Conservation (phyloP, 2,113 vertebrate species). For the Oryzias curvinotus region DNA sequence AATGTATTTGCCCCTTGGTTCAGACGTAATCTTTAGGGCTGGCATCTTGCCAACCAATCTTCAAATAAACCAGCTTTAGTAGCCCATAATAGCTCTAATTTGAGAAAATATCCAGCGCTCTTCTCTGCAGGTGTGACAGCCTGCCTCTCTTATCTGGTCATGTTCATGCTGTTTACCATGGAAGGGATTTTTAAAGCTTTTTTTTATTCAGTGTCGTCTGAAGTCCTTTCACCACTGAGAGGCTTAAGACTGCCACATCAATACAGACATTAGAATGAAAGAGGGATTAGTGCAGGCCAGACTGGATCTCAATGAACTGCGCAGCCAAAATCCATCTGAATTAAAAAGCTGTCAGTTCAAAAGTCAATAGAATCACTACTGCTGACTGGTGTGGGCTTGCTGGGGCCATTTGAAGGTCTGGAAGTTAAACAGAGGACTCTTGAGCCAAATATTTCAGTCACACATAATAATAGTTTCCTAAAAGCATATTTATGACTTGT, state of each 20-base stretch:
- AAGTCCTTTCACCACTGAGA: slow-evolving; percentile 49
- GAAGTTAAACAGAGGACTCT: slow-evolving; percentile 16
- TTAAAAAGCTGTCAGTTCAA: slow-evolving; percentile 50
- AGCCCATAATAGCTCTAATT: slow-evolving; percentile 31
- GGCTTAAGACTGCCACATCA: slow-evolving; percentile 59
- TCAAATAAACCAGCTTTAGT: slow-evolving; percentile 30
- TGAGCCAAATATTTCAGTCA: background rate
- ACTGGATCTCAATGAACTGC: slow-evolving; percentile 56
- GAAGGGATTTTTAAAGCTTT: slow-evolving; percentile 12
- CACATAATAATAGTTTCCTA: too few species aligned
- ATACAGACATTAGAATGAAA: slow-evolving; percentile 65
- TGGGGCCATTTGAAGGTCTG: slow-evolving; percentile 17
- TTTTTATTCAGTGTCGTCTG: slow-evolving; percentile 30
- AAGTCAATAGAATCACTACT: slow-evolving; percentile 53
- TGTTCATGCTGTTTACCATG: slow-evolving; percentile 14
- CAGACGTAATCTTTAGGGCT: slow-evolving; percentile 16
- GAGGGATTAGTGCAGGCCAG: slow-evolving; percentile 62
- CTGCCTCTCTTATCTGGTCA: slow-evolving; percentile 8
- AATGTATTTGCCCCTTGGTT: slow-evolving; percentile 17
- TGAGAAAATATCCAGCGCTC: slow-evolving; percentile 21
- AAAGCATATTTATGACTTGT: too few species aligned
- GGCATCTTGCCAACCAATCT: slow-evolving; percentile 11
- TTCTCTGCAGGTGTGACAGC: background rate
- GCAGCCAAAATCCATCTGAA: slow-evolving; percentile 53
- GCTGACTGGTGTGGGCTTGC: slow-evolving; percentile 20